A percentile compares a stretch with the other conserved stretches of the same genome.
Conservation (phyloP, 2,113 vertebrate species). For the Perca flavescens region DNA sequence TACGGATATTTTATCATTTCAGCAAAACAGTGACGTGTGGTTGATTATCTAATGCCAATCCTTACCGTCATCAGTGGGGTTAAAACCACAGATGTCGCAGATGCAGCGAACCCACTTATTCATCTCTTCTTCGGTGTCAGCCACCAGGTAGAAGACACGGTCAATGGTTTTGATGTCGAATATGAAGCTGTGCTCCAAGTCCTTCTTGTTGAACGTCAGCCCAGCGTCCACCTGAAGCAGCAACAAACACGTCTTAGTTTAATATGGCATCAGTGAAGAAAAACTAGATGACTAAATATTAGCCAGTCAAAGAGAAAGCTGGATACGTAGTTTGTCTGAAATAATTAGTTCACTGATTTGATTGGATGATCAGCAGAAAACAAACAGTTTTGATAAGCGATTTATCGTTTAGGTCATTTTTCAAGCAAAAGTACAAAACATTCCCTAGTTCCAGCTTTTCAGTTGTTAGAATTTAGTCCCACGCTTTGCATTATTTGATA, state of each 20-base stretch:
- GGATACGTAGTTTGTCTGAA: not conserved
- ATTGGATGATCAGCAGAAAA: too few species aligned
- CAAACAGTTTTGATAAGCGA: too few species aligned
- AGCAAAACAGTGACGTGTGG: not conserved
- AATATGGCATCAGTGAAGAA: not conserved
- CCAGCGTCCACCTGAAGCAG: slow-evolving; percentile 91
- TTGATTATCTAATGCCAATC: not conserved
- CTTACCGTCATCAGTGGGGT: slow-evolving; percentile 98
- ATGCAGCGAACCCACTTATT: slow-evolving; percentile 99
- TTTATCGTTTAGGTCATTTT: not conserved
- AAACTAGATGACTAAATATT: not conserved
- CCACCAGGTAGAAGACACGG: slow-evolving; percentile 97
- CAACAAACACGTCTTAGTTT: not conserved
- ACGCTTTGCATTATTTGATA: not conserved
- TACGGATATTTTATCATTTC: not conserved
- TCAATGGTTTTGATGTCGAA: slow-evolving; percentile 99
- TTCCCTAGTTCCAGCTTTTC: not conserved
- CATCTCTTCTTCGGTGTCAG: slow-evolving; percentile 99
- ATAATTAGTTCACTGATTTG: not conserved
- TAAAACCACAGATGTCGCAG: slow-evolving; percentile 99
- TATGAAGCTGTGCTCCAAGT: slow-evolving; percentile 99
- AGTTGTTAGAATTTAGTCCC: not conserved
- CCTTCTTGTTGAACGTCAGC: slow-evolving; percentile 97
- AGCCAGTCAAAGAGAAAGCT: not conserved
- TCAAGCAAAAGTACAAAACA: not conserved